phyloP scores from a whole-genome alignment of 2,797 vertebrate genomes.

The Alcedo atthis region DNA sequence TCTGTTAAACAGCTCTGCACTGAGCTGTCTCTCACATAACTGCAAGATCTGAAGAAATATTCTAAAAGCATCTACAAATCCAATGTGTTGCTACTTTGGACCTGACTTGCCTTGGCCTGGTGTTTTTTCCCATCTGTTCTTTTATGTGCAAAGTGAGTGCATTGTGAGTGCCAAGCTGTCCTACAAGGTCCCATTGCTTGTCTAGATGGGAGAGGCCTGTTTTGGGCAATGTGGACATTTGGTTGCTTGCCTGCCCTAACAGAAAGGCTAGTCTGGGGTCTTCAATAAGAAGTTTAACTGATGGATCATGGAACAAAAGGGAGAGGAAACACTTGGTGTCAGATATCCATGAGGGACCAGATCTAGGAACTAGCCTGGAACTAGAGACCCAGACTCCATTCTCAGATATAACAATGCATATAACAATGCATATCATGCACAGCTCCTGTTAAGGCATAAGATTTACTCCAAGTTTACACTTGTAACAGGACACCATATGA shows the following conservation, averaged over 20 bases:
- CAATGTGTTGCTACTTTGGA: background rate
- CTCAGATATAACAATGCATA: background rate
- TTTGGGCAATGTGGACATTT: background rate
- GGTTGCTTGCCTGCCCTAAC: background rate
- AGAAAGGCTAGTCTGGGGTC: background rate
- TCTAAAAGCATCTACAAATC: background rate
- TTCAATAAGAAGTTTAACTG: background rate
- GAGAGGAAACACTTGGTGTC: background rate
- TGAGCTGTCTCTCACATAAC: background rate
- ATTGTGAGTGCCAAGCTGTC: background rate
- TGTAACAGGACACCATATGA: background rate
- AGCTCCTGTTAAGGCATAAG: conserved; percentile 24
- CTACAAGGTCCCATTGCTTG: background rate
- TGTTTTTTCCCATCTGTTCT: background rate
- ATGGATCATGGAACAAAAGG: background rate
- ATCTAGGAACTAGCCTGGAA: background rate
- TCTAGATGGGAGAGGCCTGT: background rate
- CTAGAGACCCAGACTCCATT: background rate
- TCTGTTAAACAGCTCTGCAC: background rate
- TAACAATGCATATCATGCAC: background rate
- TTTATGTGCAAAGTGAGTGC: background rate
- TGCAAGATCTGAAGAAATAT: background rate
- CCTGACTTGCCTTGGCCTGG: background rate
- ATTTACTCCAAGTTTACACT: conserved; percentile 10
- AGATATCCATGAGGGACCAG: background rate